These are phyloP conservation scores for Pipistrellus kuhlii DNA, from an alignment of 2,797 vertebrate species.

Conservation along the genomic window DNA sequence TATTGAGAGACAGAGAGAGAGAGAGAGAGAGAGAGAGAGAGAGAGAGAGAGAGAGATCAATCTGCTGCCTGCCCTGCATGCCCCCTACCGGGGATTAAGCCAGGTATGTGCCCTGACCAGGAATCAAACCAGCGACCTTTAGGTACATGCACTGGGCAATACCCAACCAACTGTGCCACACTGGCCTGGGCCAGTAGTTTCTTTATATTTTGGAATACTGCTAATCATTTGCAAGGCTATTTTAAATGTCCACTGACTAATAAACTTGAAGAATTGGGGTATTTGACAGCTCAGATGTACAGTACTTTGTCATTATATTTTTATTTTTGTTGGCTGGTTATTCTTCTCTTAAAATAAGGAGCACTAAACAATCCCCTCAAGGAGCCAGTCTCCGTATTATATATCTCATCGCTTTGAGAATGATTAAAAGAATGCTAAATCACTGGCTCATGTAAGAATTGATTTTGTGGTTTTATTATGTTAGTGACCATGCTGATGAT, in stretches of 20 bases:
- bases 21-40: too few relatives aligned
- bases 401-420: background rate
- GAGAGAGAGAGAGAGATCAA: too few relatives aligned
- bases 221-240: background rate
- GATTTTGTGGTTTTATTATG: background rate
- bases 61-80: too few relatives aligned
- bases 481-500: background rate
- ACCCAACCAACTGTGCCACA: too few relatives aligned
- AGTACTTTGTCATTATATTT: background rate
- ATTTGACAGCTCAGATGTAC: background rate
- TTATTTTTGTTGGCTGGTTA: background rate
- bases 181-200: background rate
- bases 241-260: constrained; percentile 20
- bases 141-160: too few relatives aligned
- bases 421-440: background rate
- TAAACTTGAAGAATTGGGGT: background rate
- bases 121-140: too few relatives aligned
- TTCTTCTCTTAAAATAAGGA: constrained; percentile 55
- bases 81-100: too few relatives aligned
- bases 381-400: background rate
- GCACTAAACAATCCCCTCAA: background rate
- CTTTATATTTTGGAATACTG: background rate
- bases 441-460: background rate
- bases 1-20: too few relatives aligned
- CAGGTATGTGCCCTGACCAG: too few relatives aligned